A percentile compares a stretch with the other conserved stretches of the same genome.
phyloP scores from a whole-genome alignment of 2,888 invertebrate genomes.

The Dynastes hyllus region DNA sequence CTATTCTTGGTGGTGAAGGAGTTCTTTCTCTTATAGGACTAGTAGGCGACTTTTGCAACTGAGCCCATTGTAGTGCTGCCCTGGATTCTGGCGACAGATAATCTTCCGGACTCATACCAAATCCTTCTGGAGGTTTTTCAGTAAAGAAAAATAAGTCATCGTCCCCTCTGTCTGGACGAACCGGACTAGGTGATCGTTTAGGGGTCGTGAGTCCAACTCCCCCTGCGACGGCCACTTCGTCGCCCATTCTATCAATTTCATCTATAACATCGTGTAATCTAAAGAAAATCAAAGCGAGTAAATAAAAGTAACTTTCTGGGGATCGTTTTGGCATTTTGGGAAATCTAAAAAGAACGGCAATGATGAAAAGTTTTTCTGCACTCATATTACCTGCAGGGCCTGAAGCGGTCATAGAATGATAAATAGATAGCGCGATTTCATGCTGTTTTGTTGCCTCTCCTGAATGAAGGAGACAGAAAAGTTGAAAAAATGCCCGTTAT shows the following conservation, averaged over 20 bases:
- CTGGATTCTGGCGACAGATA: constrained; percentile 22
- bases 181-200: constrained; percentile 52
- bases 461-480: too few relatives aligned
- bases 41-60: constrained; percentile 8
- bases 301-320: too few relatives aligned
- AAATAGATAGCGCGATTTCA: too few relatives aligned
- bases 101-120: constrained; percentile 40
- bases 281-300: background rate
- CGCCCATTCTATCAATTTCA: constrained; percentile 38
- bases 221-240: constrained; percentile 53
- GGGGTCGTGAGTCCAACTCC: constrained; percentile 58
- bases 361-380: too few relatives aligned
- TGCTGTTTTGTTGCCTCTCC: too few relatives aligned
- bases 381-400: too few relatives aligned
- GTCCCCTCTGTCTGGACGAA: constrained; percentile 43
- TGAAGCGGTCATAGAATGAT: too few relatives aligned
- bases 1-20: constrained; percentile 23
- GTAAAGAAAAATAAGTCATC: constrained; percentile 31
- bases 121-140: constrained; percentile 30
- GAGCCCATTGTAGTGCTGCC: constrained; percentile 27
- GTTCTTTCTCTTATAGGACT: background rate
- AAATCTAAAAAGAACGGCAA: too few relatives aligned
- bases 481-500: too few relatives aligned
- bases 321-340: too few relatives aligned
- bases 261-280: constrained; percentile 47